These are phyloP conservation scores for Hirtodrosophila duncani DNA, from an alignment of 2,888 invertebrate genomes.

Conservation along the genomic window DNA sequence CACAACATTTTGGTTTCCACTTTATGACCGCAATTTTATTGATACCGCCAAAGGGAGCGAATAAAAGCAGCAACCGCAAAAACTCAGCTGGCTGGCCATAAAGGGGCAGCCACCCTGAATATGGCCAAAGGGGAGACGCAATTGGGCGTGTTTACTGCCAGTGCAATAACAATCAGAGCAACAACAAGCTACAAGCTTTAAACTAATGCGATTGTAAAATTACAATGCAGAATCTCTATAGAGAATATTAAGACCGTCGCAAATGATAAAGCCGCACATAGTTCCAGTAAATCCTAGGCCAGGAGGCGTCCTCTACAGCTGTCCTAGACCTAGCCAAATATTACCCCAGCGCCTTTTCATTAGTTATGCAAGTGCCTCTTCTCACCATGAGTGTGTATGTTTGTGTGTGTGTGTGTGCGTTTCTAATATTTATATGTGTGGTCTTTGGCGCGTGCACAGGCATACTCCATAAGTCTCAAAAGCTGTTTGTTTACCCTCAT, in stretches of 20 bases:
- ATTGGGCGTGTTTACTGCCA: conserved; percentile 48
- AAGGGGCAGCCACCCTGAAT: conserved; percentile 19
- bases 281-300: conserved; percentile 8
- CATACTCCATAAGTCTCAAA: conserved; percentile 26
- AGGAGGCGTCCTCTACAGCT: conserved; percentile 10
- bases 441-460: conserved; percentile 12
- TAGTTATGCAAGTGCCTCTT: conserved; percentile 15
- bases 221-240: conserved; percentile 21
- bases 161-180: conserved; percentile 48
- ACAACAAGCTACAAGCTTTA: conserved; percentile 26
- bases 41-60: conserved; percentile 65
- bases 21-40: conserved; percentile 69
- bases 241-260: conserved; percentile 45
- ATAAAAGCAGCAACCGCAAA: conserved; percentile 36
- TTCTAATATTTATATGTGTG: conserved; percentile 1
- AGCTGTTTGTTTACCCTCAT: conserved; percentile 8
- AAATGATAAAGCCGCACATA: conserved; percentile 34
- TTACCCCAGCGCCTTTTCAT: conserved; percentile 36
- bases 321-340: too few relatives aligned
- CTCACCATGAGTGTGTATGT: conserved; percentile 3
- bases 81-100: conserved; percentile 22
- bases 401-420: conserved; percentile 10
- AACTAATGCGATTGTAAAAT: conserved; percentile 49
- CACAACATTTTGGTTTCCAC: conserved; percentile 35
- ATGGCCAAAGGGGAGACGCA: conserved; percentile 2